phyloP scores from a whole-genome alignment of 2,113 vertebrate genomes.

The Serilophus lunatus region DNA sequence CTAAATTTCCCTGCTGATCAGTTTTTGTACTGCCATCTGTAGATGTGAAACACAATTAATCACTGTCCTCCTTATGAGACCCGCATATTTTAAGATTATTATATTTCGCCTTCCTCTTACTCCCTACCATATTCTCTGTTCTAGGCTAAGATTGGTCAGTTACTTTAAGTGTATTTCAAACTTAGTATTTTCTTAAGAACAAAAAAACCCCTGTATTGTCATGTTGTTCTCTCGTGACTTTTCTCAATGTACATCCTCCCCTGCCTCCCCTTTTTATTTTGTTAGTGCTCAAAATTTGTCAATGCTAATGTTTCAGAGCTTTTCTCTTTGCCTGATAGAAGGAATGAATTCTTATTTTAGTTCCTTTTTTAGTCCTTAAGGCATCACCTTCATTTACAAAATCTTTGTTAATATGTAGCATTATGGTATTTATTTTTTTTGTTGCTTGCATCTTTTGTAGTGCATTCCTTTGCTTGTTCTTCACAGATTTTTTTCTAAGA shows the following conservation, averaged over 20 bases:
- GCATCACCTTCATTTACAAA: background rate
- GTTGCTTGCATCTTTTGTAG: background rate
- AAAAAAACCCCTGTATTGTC: background rate
- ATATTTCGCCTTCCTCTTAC: background rate
- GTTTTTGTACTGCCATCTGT: conserved; percentile 56
- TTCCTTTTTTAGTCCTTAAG: background rate
- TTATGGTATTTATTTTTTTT: background rate
- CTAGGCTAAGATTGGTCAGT: background rate
- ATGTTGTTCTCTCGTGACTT: background rate
- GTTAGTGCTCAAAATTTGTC: background rate
- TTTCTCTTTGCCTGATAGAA: background rate
- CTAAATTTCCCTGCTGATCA: conserved; percentile 51
- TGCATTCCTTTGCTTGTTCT: background rate
- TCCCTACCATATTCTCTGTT: background rate
- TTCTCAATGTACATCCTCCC: background rate
- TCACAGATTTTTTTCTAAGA: background rate
- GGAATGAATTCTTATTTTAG: background rate
- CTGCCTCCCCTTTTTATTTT: background rate
- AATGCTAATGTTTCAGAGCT: background rate
- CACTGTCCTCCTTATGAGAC: conserved; percentile 42
- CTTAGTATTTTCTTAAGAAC: background rate
- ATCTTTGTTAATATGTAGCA: background rate
- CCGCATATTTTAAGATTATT: background rate
- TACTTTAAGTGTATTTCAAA: background rate
- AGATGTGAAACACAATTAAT: conserved; percentile 44